Percentiles rank a stretch among this genome's conserved stretches.
phyloP scores from a whole-genome alignment of 2,113 vertebrate genomes.

The Pitta sordida region DNA sequence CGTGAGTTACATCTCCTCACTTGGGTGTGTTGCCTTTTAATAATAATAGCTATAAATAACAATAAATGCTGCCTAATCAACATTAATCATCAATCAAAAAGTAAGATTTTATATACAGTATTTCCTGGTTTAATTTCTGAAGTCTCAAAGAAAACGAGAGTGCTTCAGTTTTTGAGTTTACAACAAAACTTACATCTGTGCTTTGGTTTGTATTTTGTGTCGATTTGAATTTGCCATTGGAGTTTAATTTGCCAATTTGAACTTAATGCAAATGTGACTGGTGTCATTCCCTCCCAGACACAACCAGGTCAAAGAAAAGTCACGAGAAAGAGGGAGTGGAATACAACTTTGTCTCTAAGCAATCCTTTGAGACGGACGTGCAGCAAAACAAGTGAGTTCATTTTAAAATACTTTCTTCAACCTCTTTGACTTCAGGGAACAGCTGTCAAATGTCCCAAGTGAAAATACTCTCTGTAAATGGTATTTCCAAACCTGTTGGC shows the following conservation, averaged over 20 bases:
- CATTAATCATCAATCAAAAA: no score
- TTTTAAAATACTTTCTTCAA: background rate
- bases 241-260: no score
- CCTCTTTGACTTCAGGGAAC: no score
- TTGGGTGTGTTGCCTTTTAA: background rate
- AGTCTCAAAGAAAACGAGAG: background rate
- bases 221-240: background rate
- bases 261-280: background rate
- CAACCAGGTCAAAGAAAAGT: constrained; percentile 85
- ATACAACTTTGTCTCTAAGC: constrained; percentile 91
- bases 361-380: constrained; percentile 86
- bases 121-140: background rate
- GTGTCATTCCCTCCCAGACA: constrained; percentile 75
- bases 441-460: background rate
- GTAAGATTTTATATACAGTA: background rate
- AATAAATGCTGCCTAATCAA: background rate
- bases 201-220: background rate
- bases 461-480: background rate
- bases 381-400: constrained; percentile 84
- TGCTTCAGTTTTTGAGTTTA: background rate
- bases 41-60: no score
- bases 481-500: background rate
- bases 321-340: constrained; percentile 92
- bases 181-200: background rate
- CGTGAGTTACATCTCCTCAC: constrained; percentile 75